phyloP scores from a whole-genome alignment of 2,888 invertebrate species.

The Dryomyza anilis region DNA sequence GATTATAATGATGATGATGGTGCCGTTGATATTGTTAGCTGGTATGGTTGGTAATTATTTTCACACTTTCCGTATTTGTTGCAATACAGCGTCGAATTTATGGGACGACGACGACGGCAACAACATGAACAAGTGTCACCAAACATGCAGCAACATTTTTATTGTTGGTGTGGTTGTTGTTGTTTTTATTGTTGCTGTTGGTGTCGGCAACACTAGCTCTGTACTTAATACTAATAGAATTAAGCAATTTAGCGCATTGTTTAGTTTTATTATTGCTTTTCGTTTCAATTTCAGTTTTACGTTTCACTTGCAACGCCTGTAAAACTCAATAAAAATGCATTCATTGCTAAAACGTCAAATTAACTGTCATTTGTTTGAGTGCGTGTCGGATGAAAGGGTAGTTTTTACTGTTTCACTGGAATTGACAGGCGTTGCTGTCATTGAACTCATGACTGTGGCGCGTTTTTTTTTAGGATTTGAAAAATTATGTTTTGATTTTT shows the following conservation, averaged over 20 bases:
- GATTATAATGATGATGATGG: constrained; percentile 11
- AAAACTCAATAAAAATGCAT: constrained; percentile 20
- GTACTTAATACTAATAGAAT: constrained; percentile 37
- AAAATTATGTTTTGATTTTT: constrained; percentile 12
- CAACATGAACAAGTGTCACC: no score
- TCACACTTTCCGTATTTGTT: background rate
- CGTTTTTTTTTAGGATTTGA: background rate
- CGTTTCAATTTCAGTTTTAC: constrained; percentile 27
- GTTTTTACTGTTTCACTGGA: background rate
- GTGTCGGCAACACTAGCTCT: no score
- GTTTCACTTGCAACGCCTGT: constrained; percentile 14
- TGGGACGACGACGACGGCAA: no score
- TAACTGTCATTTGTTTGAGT: constrained; percentile 25
- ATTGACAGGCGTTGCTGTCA: constrained; percentile 9
- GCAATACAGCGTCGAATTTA: background rate
- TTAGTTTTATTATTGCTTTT: constrained; percentile 14
- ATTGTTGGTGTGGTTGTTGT: no score
- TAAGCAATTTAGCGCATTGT: constrained; percentile 37
- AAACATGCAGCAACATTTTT: no score
- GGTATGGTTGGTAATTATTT: background rate
- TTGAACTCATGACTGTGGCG: constrained; percentile 2
- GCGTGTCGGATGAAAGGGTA: constrained; percentile 16
- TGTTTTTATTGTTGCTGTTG: no score
- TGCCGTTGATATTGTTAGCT: constrained; percentile 6
- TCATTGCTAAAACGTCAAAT: constrained; percentile 34